Percentiles rank a stretch among this genome's conserved stretches.
Evolutionary conservation across 2,113 vertebrate species (phyloP).

Genomic region (Psophia crepitans): DNA sequence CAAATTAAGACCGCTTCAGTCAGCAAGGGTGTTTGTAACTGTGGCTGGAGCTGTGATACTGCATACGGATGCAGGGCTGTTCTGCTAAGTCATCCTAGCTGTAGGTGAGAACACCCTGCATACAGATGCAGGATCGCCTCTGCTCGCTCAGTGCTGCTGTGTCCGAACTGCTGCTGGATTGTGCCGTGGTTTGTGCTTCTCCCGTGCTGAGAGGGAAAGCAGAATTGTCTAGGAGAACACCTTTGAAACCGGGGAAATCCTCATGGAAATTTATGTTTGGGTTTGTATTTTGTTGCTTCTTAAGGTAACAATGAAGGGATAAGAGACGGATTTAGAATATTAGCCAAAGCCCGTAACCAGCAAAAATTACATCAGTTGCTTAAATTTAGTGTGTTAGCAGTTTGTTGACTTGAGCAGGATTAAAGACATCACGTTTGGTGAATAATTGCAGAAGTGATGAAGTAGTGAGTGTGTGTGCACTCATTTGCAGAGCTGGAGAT

Average conservation of each 20-base stretch:
- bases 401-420: background rate
- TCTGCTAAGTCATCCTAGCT: conserved; percentile 53
- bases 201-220: background rate
- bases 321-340: background rate
- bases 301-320: background rate
- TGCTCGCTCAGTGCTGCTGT: background rate
- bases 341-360: background rate
- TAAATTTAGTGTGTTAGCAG: background rate
- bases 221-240: background rate
- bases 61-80: background rate
- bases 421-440: rapidly evolving
- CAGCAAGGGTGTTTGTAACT: background rate
- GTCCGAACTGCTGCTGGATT: background rate
- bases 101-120: background rate
- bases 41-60: background rate
- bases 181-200: background rate
- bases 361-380: background rate
- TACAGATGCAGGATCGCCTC: background rate
- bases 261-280: background rate
- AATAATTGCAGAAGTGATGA: background rate
- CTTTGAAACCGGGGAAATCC: background rate
- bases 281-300: background rate
- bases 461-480: background rate
- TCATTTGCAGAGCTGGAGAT: background rate
- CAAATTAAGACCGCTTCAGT: background rate